These are phyloP conservation scores for Proisotoma minuta DNA, from an alignment of 2,888 invertebrate species.

Conservation along the genomic window DNA sequence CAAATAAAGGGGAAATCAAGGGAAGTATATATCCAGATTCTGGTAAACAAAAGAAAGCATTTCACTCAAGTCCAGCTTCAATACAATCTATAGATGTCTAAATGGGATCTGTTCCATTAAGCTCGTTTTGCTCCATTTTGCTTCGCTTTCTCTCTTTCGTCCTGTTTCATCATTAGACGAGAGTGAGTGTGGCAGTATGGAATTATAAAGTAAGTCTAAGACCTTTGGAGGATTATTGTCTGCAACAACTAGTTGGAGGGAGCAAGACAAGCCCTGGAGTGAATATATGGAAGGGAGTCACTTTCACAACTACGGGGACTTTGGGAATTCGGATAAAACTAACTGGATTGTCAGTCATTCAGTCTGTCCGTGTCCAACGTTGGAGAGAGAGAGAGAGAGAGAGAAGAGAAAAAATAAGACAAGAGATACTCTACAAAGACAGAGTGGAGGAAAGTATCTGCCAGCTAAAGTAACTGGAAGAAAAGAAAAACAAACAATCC, in stretches of 20 bases:
- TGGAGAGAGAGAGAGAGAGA: not conserved
- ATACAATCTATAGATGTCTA: no score
- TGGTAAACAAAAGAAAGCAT: no score
- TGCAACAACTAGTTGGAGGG: not conserved
- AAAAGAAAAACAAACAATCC: constrained; percentile 5
- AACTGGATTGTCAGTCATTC: constrained; percentile 24
- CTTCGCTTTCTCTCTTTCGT: not conserved
- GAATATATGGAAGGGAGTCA: not conserved
- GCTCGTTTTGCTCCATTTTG: no score
- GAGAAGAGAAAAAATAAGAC: not conserved
- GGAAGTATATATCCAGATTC: no score
- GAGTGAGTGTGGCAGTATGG: constrained; percentile 7
- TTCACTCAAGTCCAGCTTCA: no score
- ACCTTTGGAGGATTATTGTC: constrained; percentile 5
- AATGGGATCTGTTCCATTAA: no score
- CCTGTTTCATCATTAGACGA: not conserved
- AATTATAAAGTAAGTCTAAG: constrained; percentile 6
- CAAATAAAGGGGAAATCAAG: not conserved
- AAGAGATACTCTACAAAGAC: not conserved
- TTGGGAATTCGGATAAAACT: constrained; percentile 16
- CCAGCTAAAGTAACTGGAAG: no score
- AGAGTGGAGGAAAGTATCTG: constrained; percentile 5
- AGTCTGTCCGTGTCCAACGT: constrained; percentile 2
- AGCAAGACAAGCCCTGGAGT: constrained; percentile 16
- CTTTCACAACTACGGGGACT: constrained; percentile 19